Evolutionary conservation across 2,113 vertebrate genomes (phyloP), one percentile per base, ranked within the genome.

Genomic region (Lates calcarifer): DNA sequence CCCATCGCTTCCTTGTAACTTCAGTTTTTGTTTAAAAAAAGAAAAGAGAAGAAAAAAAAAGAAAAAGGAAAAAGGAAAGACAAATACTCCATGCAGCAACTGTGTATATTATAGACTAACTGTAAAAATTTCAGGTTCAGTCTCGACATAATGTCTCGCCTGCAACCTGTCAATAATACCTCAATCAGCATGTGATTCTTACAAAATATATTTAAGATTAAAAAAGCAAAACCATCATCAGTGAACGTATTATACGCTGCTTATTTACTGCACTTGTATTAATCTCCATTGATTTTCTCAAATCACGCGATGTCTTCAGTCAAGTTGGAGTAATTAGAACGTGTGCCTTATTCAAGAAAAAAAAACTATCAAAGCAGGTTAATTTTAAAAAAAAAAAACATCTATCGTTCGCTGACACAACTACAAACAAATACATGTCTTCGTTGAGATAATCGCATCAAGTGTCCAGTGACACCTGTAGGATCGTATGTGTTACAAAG

Each of bases 391-490:
- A 24, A 6, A 20, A 20, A 1, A 7, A 11, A n/a, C n/a, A n/a
- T n/a, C n/a, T n/a, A n/a, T n/a, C n/a, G n/a, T n/a, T n/a, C n/a
- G n/a, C n/a, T n/a, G n/a, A n/a, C n/a, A n/a, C n/a, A n/a, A n/a
- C n/a, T n/a, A 47, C 10, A 69, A 33, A 49, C 7, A 1, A 26
- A 5, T 15, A 17, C 28, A 26, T n/a, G 24, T 47, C 13, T 39
- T 37, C 17, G 0, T 5, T 49, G 12, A 81, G 35, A 41, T 22
- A 6, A 1, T 58, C 6, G 15, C 58, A 60, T 58, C 22, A 45
- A 18, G 55, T 74, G 41, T 76, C 45, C n/a, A 26, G 28, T 80
- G 61, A 84, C 85, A 88, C 90, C 75, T 90, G 85, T 89, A 43
- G 51, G 60, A 43, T 58, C 63, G 7, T 10, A 35, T 72, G n/a